phyloP scores from a whole-genome alignment of 30 jellyfish, hydroid and myxozoan species.

The Cassiopea xamachana region DNA sequence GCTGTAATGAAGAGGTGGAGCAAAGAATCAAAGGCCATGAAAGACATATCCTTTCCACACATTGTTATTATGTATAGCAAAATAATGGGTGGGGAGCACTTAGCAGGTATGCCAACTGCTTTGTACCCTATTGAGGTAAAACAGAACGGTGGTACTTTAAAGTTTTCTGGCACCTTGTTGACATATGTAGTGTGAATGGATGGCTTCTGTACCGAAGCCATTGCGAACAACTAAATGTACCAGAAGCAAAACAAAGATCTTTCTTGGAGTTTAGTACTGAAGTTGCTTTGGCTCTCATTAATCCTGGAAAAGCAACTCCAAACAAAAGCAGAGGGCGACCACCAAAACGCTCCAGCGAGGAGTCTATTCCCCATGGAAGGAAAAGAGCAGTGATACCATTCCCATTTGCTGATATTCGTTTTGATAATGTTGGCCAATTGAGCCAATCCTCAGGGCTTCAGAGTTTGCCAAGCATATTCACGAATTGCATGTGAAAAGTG shows the following conservation, averaged over 20 bases:
- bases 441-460: constrained; percentile 35
- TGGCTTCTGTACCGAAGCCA: constrained; percentile 71
- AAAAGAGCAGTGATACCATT: constrained; percentile 35
- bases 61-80: constrained; percentile 65
- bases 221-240: constrained; percentile 17
- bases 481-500: constrained; percentile 30
- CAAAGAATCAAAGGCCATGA: constrained; percentile 57
- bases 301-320: constrained; percentile 6
- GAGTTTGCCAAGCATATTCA: constrained; percentile 56
- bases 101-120: constrained; percentile 83
- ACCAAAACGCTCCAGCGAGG: constrained; percentile 9
- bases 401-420: constrained; percentile 28
- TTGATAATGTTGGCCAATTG: constrained; percentile 25
- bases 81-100: constrained; percentile 89
- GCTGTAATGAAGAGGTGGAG: constrained; percentile 67
- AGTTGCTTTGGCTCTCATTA: constrained; percentile 29
- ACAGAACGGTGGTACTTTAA: constrained; percentile 82
- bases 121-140: constrained; percentile 53
- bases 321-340: constrained; percentile 2
- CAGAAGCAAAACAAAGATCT: constrained; percentile 23
- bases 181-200: constrained; percentile 65
- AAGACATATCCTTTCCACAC: constrained; percentile 65
- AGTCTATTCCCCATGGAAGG: constrained; percentile 21
- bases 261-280: constrained; percentile 20
- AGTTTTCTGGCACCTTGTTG: constrained; percentile 69